Base-by-base conservation (phyloP, 2,888 invertebrate species). In the Melieria picta region DNA sequence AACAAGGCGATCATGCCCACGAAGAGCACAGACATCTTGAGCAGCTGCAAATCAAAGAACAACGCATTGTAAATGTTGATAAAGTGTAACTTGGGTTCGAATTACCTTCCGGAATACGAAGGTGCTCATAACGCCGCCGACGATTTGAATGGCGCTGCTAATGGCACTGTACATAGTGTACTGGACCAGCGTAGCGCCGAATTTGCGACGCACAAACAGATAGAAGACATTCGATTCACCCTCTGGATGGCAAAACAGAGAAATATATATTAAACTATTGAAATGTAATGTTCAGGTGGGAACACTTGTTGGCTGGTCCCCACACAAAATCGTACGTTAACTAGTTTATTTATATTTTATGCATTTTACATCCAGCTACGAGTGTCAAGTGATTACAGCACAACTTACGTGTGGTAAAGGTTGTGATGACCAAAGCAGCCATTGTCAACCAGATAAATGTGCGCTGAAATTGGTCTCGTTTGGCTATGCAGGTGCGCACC, bases 121-220 rank as follows among this genome's bases (percentile, higher is more conserved):
- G n/a, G 91, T 88, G 7, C 90, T 91, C 43, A 90, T 46, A 71
- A 91, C 81, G 3, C 90, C 88, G 0, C 92, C 93, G 9, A 88
- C 56, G 70, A 91, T 89, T 43, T 88, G 86, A 43, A 90, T 81
- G 0, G 89, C 78, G 6, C 90, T 89, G 55, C 86, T 87, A 0
- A 87, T 81, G 2, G 90, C 91, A 42, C 79, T 82, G 46, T 81
- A 86, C 1, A 80, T 64, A 46, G 79, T 84, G n/a, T 79, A 83
- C 50, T 86, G 80, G 71, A 80, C 79, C 47, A 84, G 77, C 7
- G 82, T 84, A 82, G 83, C 84, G 55, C 79, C 76, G 72, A 86
- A 86, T 62, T 82, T 77, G 68, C 82, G 80, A 16, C 84, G 80
- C 64, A 85, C 75, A 55, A 84, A 86, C 6, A 86, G 80, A 80